Percentiles rank a stretch among this genome's conserved stretches.
These are phyloP conservation scores for Myxocyprinus asiaticus DNA, from an alignment of 2,113 vertebrate species.

Conservation along the genomic window DNA sequence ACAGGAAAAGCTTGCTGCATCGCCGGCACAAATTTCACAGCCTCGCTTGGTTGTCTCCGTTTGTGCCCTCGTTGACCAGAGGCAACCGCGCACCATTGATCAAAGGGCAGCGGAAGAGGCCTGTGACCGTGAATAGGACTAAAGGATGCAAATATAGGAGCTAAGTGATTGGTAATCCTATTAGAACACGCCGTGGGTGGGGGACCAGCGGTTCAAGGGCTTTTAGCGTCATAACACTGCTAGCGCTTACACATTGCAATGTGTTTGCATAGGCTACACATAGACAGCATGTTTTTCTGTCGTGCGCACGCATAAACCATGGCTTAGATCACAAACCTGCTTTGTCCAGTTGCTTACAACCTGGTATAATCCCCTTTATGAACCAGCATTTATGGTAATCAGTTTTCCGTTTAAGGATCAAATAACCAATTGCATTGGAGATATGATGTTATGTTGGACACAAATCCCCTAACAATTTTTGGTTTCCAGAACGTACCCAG, in stretches of 20 bases:
- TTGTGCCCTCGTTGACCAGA: constrained; percentile 66
- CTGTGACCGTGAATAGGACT: constrained; percentile 82
- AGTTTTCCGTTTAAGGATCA: neutral
- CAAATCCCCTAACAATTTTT: too few relatives aligned
- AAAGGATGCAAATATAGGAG: constrained; percentile 85
- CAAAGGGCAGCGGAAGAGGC: constrained; percentile 83
- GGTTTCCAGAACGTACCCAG: too few relatives aligned
- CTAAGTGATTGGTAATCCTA: constrained; percentile 89
- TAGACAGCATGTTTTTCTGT: constrained; percentile 11
- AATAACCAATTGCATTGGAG: too few relatives aligned
- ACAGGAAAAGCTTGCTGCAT: constrained; percentile 67
- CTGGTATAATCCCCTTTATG: neutral
- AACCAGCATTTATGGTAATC: neutral
- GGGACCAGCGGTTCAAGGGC: constrained; percentile 63
- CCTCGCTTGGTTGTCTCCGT: constrained; percentile 71
- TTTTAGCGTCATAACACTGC: constrained; percentile 62
- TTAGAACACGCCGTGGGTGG: constrained; percentile 84
- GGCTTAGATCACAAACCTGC: constrained; percentile 86
- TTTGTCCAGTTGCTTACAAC: constrained; percentile 77
- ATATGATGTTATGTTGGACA: too few relatives aligned
- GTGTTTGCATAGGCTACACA: constrained; percentile 15
- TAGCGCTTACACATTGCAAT: constrained; percentile 57
- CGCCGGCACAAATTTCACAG: constrained; percentile 81
- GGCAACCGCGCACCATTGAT: constrained; percentile 80
- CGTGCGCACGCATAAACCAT: constrained; percentile 29